Evolutionary conservation across 2,797 vertebrate species (phyloP), one percentile per base, ranked within the genome.

Genomic region (Enteromius mattozi): DNA sequence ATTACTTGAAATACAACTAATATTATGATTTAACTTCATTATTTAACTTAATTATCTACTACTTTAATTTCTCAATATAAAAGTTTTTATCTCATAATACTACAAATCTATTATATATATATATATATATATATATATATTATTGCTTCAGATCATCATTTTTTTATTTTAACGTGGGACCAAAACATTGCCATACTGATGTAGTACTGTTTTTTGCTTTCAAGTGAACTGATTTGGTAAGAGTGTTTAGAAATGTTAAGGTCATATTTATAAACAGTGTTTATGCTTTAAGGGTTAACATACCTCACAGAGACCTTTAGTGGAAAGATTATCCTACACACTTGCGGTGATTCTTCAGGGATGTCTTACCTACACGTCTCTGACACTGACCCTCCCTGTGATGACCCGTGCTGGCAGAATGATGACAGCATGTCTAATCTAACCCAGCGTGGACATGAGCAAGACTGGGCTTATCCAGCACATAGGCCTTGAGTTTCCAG

Each of bases 391-490:
- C 10, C 65, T 69, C 45, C 63, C 49, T 47, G 37, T 35, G 49
- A 70, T 78, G 65, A 78, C 82, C 27, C 0, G 21, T 78, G 80
- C 77, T 70, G 79, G 51, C 72, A 69, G 79, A 82, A 63, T 49
- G 79, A 77, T 86, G 79, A 70, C 74, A 69, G 54, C 2, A 1
- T 78, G 63, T 83, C 77, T 68, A 71, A 85, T 88, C 82, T 82
- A 80, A 65, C 56, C 47, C 65, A 19, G n/a, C 19, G n/a, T 74
- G 61, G 21, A 80, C 47, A 42, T 6, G 75, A 82, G 84, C 45
- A 80, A 24, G 30, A 24, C 70, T 17, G 59, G 65, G 35, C 66
- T 81, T 65, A 80, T 70, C 72, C 72, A 49, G 30, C 70, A 76
- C 75, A 54, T 61, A 72, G 68, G 68, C 68, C 76, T 51, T 51